Evolutionary conservation across 1,140 invertebrate species (phyloP), one percentile per base, ranked within the genome.

Genomic region (Frieseomelitta varia): DNA sequence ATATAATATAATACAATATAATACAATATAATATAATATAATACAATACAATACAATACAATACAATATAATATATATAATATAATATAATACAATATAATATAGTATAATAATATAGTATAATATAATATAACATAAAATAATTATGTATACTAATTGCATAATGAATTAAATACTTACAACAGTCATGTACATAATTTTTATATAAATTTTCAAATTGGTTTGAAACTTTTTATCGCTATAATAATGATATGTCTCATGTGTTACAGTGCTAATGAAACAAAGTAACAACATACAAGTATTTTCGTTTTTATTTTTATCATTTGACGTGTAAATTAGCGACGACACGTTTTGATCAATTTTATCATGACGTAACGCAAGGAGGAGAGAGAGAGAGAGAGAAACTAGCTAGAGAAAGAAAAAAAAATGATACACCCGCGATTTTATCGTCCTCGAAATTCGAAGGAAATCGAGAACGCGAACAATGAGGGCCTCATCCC

Each of bases 401-500:
- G 12, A 21, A 24, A 68, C 4, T 71, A 39, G 34, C 12, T 6
- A 1, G n/a, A 6, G n/a, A n/a, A n/a, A n/a, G n/a, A n/a, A 30
- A 30, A 24, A 1, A 55, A 17, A 51, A 53, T 24, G 10, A 10
- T 61, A 47, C 10, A 73, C 24, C 19, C n/a, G 11, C 39, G 30
- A 61, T 17, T 72, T 19, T 30, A 34, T n/a, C 8, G 6, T 24
- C 39, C 51, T 47, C 8, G 69, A 83, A 78, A 55, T 78, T 71
- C 15, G 55, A 34, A 83, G 10, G 6, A 58, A 14, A 58, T 53
- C 27, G n/a, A n/a, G 53, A 21, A 24, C 1, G 61, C 34, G 63
- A 68, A 69, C 63, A 77, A 83, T 53, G 19, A 69, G 51, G 4
- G 34, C 24, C 39, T 12, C 74, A 15, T 58, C 81, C 80, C 81